Evolutionary conservation across 2,113 vertebrate genomes (phyloP).

Genomic region (Nycticebus coucang): DNA sequence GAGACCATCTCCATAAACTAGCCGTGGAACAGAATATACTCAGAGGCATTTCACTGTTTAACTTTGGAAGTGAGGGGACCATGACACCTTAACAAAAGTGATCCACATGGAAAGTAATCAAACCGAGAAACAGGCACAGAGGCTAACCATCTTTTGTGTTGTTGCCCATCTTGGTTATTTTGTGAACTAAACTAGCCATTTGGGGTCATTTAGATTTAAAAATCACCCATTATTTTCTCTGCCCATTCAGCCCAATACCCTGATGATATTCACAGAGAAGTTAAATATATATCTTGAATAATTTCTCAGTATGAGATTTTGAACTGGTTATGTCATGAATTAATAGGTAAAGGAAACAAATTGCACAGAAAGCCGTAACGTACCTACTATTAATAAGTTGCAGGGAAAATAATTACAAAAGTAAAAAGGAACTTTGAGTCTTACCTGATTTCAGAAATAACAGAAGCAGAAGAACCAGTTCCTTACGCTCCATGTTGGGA

Average conservation of each 20-base stretch:
- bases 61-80: neutral
- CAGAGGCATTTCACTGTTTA: neutral
- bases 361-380: neutral
- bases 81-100: neutral
- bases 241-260: no score
- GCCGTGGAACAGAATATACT: neutral
- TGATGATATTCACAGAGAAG: neutral
- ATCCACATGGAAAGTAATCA: neutral
- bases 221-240: neutral
- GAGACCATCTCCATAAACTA: rapidly evolving
- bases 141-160: no score
- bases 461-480: constrained; percentile 74
- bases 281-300: neutral
- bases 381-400: neutral
- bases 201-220: neutral
- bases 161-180: neutral
- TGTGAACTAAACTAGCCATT: neutral
- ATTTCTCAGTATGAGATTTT: neutral
- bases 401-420: neutral
- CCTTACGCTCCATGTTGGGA: constrained; percentile 68
- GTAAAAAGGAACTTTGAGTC: neutral
- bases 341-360: neutral
- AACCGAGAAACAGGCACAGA: neutral
- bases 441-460: constrained; percentile 75
- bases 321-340: neutral